Percentiles rank a stretch among this genome's conserved stretches.
phyloP scores from a whole-genome alignment of 2,113 vertebrate genomes.

The Tachuris rubrigastra region DNA sequence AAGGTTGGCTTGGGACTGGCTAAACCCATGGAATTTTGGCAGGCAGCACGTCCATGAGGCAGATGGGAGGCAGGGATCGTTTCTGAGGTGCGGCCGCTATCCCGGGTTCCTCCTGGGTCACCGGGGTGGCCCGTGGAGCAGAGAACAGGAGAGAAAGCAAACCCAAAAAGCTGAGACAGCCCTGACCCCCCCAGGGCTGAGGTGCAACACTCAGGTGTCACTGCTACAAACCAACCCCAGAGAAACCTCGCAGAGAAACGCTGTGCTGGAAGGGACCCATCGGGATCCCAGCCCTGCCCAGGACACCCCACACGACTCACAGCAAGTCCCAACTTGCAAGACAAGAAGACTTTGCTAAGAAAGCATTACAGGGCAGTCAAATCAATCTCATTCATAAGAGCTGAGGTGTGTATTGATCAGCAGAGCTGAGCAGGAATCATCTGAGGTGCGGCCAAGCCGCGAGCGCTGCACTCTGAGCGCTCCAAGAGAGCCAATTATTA shows the following conservation, averaged over 20 bases:
- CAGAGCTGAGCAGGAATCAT: not conserved
- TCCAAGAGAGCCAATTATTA: slow-evolving; percentile 43
- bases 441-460: not conserved
- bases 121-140: not conserved
- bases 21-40: not conserved
- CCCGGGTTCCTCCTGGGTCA: not conserved
- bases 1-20: not conserved
- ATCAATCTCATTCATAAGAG: not conserved
- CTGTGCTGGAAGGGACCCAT: not conserved
- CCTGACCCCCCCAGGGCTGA: not conserved
- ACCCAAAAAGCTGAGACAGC: not conserved
- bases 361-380: not conserved
- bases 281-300: not conserved
- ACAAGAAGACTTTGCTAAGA: not conserved
- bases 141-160: not conserved
- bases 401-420: slow-evolving; percentile 23
- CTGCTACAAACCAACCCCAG: not conserved
- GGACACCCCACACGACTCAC: not conserved
- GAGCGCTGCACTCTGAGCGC: not conserved
- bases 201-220: not conserved
- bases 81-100: accelerated
- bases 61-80: not conserved
- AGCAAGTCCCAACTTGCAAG: not conserved
- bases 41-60: accelerated
- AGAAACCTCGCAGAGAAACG: not conserved